Base-by-base conservation (phyloP, 2,797 vertebrate species). In the Gymnothorax javanicus region DNA sequence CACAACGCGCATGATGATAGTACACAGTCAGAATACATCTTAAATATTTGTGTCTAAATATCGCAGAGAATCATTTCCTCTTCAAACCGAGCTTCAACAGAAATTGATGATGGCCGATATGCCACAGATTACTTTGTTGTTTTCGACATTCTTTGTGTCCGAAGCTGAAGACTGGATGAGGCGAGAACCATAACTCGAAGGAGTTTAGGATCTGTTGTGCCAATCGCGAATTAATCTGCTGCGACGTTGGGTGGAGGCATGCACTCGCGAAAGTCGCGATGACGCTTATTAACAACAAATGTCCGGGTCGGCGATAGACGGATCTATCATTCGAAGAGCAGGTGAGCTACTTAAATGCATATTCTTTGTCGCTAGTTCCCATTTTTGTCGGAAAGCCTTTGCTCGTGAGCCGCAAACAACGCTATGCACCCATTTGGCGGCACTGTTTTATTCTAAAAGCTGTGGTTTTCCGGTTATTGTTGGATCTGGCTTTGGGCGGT, bases 401-500 rank as follows among this genome's bases (percentile, higher is more conserved):
- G 17, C 33, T 77, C 15, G 3, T 52, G 11, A 2, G 69, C 25
- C 2, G 25, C 64, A 73, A 43, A 43, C 33, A 1, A 43, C 8
- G 27, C 2, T 77, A 50, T 27, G 15, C 13, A 6, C 33, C 15
- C 3, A 7, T 17, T 50, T 7, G 6, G 33, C 33, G 43, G 33
- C 73, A 50, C 73, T 52, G 33, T 77, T 52, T 23, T 20, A 15
- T 77, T 12, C 52, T 75, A 33, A 75, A 27, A 43, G 73, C 52
- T 75, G 43, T 13, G 13, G 82, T 52, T 0, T 57, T 75, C 79
- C 54, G 43, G 67, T 27, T 60, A 79, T 15, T 86, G 71, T 58
- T 58, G 15, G 52, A 85, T 85, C 90, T 86, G 87, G 90, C 88
- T 88, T 17, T 4, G 73, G 89, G 87, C 88, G 88, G 90, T 89